Base-by-base conservation (phyloP, 37 sponge, comb jelly and placozoan genomes). In the Geodia barretti region DNA sequence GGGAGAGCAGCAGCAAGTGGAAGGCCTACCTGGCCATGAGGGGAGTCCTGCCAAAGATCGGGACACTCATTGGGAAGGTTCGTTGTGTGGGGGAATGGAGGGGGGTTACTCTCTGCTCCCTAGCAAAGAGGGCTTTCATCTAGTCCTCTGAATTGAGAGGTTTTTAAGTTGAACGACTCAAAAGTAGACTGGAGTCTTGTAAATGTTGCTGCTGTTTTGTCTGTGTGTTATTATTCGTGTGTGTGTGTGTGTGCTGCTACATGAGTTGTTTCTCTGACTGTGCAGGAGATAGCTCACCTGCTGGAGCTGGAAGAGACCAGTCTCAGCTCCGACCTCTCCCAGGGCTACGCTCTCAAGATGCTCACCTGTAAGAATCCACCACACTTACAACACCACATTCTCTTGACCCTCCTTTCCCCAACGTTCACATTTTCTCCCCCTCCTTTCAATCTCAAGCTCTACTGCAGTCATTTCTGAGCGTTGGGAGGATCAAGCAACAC, bases 311-410 rank as follows among this genome's bases (percentile, higher is more conserved):
- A 97, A 69, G 90, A 94, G 64, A 65, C 92, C 69, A 89, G 92
- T 8, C 83, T 97, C 31, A 94, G 81, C 77, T 91, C 92, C 25
- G 95, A 94, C 73, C 77, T 97, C 23, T 92, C 97, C 8, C 95
- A 94, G 47, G 97, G 97, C 3, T 92, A 86, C 76, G 89, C 97
- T 19, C 84, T 97, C 25, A 85, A 94, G 62, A 91, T 97, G 95
- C 79, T 97, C 32, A 85, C 90, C 31, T 62, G 88, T 87, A 60
- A 32, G 69, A 43, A 25, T 32, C 29, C 21, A 32, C 7, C 8
- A 70, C 39, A 70, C 5, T 8, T 29, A 35, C 76, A 30, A 20
- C 54, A 30, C 23, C 62, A 31, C 17, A 34, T 1, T 29, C 61
- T 4, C 17, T 29, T 59, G 34, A 25, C 35, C 8, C 63, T 1